Evolutionary conservation across 2,797 vertebrate species (phyloP).

Genomic region (Sphenopsis melanotis): DNA sequence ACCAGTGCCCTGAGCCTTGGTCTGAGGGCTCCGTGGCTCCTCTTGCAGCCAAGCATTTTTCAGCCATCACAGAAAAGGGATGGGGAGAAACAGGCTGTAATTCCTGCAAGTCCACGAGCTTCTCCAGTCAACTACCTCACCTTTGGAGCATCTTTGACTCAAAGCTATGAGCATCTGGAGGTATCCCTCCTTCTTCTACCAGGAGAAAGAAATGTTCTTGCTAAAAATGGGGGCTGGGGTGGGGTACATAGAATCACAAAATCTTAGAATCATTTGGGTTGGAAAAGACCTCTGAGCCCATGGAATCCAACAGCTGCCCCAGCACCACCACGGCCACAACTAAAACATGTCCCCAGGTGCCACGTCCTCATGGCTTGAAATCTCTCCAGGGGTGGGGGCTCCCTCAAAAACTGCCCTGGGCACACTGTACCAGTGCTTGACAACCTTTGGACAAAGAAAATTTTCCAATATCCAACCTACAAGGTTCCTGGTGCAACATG

Average conservation of each 20-base stretch:
- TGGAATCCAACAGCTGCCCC: not conserved
- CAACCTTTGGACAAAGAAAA: not conserved
- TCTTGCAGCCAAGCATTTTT: not conserved
- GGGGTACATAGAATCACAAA: not conserved
- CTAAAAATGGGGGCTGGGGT: not conserved
- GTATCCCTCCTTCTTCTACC: not conserved
- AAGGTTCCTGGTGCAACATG: not conserved
- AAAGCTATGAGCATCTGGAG: not conserved
- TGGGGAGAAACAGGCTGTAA: not conserved
- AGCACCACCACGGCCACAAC: rapidly evolving
- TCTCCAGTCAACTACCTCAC: not conserved
- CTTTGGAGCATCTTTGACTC: not conserved
- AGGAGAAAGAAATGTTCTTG: not conserved
- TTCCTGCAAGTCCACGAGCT: not conserved
- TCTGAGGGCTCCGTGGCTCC: not conserved
- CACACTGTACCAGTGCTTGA: not conserved
- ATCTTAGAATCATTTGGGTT: not conserved
- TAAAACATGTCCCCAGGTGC: not conserved
- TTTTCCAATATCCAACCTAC: not conserved
- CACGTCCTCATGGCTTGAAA: not conserved
- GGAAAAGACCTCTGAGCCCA: not conserved
- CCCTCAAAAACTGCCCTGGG: not conserved
- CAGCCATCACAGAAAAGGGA: not conserved
- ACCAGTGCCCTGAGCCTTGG: not conserved
- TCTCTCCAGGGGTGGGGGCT: not conserved